Evolutionary conservation across 1,140 invertebrate genomes (phyloP), one percentile per base, ranked within the genome.

Genomic region (Asobara japonica): DNA sequence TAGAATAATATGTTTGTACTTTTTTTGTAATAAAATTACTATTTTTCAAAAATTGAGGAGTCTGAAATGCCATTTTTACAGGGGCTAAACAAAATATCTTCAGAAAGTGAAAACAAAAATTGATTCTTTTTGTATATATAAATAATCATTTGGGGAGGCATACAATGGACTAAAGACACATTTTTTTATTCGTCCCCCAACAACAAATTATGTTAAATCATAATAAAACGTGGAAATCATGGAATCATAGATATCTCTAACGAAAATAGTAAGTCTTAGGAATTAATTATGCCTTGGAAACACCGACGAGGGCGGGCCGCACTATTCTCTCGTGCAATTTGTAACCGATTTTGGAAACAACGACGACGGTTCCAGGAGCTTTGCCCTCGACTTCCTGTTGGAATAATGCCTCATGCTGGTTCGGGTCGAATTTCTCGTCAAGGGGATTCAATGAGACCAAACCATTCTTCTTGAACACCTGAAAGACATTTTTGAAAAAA

Each of bases 341-440:
- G 85, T 98, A 99, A 16, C 98, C 98, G 51, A 97, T 91, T 90
- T 99, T 99, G 45, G 95, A 96, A 1, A 98, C 96, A 11, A 95
- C 92, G 16, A 97, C 93, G 36, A 99, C 92, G 2, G 94, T 96
- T 45, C 96, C 97, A 2, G 94, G 87, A 65, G 93, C 91, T 77
- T 95, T 95, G 0, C 93, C 92, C 78, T 93, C 88, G 71, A 94
- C 92, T 69, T 94, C 93, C 90, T 97, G 94, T 88, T 98, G 93
- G 88, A 98, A 99, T 56, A 99, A 85, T 0, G 98, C 97, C 88
- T 99, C 97, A 80, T 99, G 98, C 69, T 95, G 87, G 86, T 98
- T 98, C 3, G 98, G 98, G 89, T 99, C 93, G 87, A 99, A 99
- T 86, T 98, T 98, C 78, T 97, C 94, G 77, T 97, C 91, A 10